phyloP scores from a whole-genome alignment of 2,797 vertebrate species.

The Helostoma temminkii region DNA sequence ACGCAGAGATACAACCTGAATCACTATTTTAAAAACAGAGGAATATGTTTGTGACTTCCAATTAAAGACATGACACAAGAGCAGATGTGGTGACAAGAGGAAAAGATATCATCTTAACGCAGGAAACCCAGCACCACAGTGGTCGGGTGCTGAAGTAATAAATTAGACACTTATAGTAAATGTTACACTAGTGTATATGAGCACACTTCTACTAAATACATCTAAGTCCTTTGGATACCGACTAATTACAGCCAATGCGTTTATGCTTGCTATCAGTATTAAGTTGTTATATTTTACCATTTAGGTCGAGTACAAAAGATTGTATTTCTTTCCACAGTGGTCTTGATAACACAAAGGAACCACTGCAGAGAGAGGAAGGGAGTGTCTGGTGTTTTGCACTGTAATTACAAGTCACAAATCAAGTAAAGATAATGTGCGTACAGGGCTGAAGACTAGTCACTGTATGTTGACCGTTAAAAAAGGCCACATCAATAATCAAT shows the following conservation, averaged over 20 bases:
- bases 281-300: not conserved
- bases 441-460: conserved; percentile 35
- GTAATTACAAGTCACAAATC: conserved; percentile 46
- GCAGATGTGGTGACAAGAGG: too few species aligned
- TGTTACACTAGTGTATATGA: too few species aligned
- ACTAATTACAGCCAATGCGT: not conserved
- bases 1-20: too few species aligned
- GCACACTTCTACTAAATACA: too few species aligned
- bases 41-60: too few species aligned
- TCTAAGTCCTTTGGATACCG: too few species aligned
- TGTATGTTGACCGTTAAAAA: not conserved
- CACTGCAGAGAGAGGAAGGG: conserved; percentile 18
- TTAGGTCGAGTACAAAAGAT: not conserved
- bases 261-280: not conserved
- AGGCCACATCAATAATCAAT: conserved; percentile 9
- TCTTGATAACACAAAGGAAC: conserved; percentile 12
- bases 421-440: conserved; percentile 39
- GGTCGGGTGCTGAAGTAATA: too few species aligned
- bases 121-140: too few species aligned
- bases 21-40: too few species aligned
- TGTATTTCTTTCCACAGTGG: conserved; percentile 17
- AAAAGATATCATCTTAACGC: too few species aligned
- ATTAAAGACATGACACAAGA: too few species aligned
- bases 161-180: too few species aligned
- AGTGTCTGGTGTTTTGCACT: conserved; percentile 19